A percentile compares a stretch with the other conserved stretches of the same genome.
phyloP scores from a whole-genome alignment of 2,113 vertebrate genomes.

The Hydropotes inermis region DNA sequence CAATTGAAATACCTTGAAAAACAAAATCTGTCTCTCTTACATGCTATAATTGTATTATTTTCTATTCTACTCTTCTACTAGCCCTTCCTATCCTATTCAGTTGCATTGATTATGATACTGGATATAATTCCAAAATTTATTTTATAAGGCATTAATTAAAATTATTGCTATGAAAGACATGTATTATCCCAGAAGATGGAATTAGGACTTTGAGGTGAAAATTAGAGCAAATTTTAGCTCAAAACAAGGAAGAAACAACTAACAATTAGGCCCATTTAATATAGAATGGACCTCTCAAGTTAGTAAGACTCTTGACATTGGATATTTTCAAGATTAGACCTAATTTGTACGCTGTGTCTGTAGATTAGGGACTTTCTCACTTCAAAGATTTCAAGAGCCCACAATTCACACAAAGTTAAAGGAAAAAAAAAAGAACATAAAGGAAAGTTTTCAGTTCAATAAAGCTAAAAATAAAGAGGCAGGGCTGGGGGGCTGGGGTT shows the following conservation, averaged over 20 bases:
- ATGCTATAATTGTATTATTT: neutral
- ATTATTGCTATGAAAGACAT: neutral
- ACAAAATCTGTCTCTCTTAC: neutral
- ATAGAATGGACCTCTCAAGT: neutral
- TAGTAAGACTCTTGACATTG: neutral
- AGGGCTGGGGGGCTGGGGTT: neutral
- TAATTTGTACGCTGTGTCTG: neutral
- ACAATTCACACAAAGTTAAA: neutral
- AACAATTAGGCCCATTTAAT: neutral
- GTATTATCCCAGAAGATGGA: neutral
- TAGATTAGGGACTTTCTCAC: neutral
- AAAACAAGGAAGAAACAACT: conserved; percentile 23
- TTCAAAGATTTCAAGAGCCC: neutral
- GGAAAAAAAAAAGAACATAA: neutral
- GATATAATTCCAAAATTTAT: conserved; percentile 16
- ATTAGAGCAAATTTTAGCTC: conserved; percentile 6
- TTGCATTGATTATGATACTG: neutral
- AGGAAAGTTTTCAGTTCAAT: neutral
- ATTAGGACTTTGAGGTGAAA: neutral
- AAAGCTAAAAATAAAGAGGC: neutral
- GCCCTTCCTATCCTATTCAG: neutral
- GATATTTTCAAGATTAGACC: neutral
- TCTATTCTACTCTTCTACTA: neutral
- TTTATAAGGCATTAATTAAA: conserved; percentile 2
- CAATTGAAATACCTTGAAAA: neutral